A percentile compares a stretch with the other conserved stretches of the same genome.
phyloP scores from a whole-genome alignment of 2,888 invertebrate genomes.

The Metopia argyrocephala region DNA sequence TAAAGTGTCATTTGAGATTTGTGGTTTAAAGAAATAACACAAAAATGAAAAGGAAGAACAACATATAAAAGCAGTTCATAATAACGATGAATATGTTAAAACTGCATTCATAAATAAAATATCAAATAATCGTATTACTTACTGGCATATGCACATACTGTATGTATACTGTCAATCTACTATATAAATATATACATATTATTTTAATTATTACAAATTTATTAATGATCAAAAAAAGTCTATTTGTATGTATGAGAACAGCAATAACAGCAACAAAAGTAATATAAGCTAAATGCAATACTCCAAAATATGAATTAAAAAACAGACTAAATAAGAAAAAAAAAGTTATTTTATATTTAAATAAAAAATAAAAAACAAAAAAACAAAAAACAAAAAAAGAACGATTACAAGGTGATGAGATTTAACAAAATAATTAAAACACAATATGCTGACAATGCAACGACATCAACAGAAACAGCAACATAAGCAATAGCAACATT shows the following conservation, averaged over 20 bases:
- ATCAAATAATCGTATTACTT: conserved; percentile 26
- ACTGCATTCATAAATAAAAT: conserved; percentile 14
- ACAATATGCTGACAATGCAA: conserved; percentile 56
- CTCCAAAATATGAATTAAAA: background rate
- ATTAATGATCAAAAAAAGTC: no score
- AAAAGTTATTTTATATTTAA: background rate
- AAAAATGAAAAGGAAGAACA: no score
- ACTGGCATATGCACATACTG: background rate
- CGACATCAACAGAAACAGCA: conserved; percentile 24
- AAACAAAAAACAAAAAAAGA: conserved; percentile 26
- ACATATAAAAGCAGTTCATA: background rate
- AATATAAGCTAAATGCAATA: background rate
- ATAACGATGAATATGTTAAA: background rate
- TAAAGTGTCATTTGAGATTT: conserved; percentile 57
- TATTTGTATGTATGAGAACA: background rate
- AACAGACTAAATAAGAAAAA: background rate
- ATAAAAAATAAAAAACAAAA: conserved; percentile 18
- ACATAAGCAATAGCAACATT: background rate
- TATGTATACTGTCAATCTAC: background rate
- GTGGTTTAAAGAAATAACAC: conserved; percentile 55
- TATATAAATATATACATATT: no score
- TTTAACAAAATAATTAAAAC: conserved; percentile 51
- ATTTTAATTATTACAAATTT: no score
- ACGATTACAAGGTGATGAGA: conserved; percentile 64
- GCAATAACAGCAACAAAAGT: conserved; percentile 8